These are phyloP conservation scores for Candidula unifasciata DNA, from an alignment of 2,888 invertebrate genomes.

Conservation along the genomic window DNA sequence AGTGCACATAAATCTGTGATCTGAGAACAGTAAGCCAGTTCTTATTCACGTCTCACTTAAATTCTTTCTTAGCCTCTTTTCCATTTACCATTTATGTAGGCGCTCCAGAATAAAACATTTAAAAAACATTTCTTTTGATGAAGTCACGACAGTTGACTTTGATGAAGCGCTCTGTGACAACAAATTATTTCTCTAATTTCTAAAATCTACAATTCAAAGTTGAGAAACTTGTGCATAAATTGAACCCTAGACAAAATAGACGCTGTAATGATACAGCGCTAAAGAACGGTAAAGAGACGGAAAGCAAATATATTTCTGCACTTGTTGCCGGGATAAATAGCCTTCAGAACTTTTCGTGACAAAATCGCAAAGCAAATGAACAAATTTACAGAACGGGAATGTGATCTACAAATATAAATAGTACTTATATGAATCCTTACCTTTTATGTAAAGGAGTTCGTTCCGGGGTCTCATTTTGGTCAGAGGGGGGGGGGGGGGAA, in stretches of 20 bases:
- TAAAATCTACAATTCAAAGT: slow-evolving; percentile 6
- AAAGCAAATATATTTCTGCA: slow-evolving; percentile 17
- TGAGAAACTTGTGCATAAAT: not conserved
- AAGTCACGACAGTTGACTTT: slow-evolving; percentile 16
- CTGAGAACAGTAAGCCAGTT: not conserved
- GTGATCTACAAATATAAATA: not conserved
- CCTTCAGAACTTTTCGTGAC: not conserved
- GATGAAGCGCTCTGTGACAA: not conserved
- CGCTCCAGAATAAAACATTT: not conserved
- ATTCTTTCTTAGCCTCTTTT: not conserved
- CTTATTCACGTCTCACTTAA: not conserved
- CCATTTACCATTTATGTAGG: not conserved
- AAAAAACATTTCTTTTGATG: not conserved
- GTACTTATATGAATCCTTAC: not conserved
- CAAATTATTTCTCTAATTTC: slow-evolving; percentile 19
- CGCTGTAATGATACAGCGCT: not conserved
- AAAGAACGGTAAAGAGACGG: not conserved
- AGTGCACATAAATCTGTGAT: too few relatives aligned
- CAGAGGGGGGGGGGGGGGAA: too few relatives aligned
- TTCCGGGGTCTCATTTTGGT: too few relatives aligned
- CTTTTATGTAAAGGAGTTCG: too few relatives aligned
- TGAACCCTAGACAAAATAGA: slow-evolving; percentile 5
- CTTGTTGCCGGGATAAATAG: not conserved
- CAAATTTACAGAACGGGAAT: not conserved
- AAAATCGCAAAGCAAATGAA: not conserved